Evolutionary conservation across 2,113 vertebrate genomes (phyloP).

Genomic region (Callorhinus ursinus): DNA sequence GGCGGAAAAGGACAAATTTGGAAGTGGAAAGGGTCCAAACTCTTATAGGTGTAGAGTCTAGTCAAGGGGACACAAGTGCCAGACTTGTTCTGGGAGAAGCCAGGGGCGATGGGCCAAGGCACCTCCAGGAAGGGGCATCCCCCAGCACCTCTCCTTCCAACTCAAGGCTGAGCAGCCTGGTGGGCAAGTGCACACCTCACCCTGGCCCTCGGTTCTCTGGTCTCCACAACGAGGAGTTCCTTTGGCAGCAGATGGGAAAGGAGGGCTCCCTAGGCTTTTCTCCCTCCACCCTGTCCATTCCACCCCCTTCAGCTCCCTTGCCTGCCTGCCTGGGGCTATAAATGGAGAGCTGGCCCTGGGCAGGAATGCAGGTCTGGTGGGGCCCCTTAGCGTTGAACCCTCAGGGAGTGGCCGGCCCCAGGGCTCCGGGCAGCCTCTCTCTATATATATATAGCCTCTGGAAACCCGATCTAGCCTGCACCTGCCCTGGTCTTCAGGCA

Average conservation of each 20-base stretch:
- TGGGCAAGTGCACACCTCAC: background rate
- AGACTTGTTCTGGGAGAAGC: background rate
- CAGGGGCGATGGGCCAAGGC: background rate
- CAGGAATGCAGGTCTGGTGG: constrained; percentile 68
- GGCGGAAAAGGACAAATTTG: background rate
- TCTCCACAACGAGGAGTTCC: background rate
- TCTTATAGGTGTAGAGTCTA: background rate
- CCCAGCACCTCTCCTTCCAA: background rate
- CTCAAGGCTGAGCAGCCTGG: background rate
- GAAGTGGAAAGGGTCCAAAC: background rate
- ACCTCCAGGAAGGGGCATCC: fast-evolving
- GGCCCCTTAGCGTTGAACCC: constrained; percentile 23
- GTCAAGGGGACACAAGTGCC: background rate
- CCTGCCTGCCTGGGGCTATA: constrained; percentile 58
- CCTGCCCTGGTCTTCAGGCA: constrained; percentile 60
- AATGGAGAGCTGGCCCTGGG: constrained; percentile 69
- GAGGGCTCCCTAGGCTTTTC: background rate
- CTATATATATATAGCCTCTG: constrained; percentile 57
- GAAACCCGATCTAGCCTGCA: constrained; percentile 75
- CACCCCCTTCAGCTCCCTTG: background rate
- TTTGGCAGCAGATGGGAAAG: background rate
- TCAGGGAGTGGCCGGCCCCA: constrained; percentile 43
- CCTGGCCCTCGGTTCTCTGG: background rate
- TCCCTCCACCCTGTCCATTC: constrained; percentile 8
- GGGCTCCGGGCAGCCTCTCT: constrained; percentile 48